Evolutionary conservation across 2,888 invertebrate species (phyloP).

Genomic region (Tetranychus truncatus): DNA sequence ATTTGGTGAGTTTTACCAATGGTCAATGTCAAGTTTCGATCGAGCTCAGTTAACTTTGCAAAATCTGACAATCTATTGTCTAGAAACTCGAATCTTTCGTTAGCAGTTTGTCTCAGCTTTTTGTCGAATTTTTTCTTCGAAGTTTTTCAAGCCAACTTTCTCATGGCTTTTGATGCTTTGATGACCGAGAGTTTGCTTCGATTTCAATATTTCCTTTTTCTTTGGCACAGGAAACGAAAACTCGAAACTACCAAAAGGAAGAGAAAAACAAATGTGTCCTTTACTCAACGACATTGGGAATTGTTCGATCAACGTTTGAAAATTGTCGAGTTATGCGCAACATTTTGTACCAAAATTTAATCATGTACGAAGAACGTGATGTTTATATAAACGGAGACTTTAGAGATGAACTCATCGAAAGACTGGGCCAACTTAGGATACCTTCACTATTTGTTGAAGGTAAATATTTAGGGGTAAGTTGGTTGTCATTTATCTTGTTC

Average conservation of each 20-base stretch:
- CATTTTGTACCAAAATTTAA: conserved; percentile 18
- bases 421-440: conserved; percentile 4
- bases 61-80: not conserved
- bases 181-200: not conserved
- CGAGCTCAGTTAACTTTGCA: not conserved
- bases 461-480: conserved; percentile 18
- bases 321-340: conserved; percentile 17
- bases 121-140: not conserved
- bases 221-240: not conserved
- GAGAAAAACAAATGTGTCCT: conserved; percentile 18
- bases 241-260: conserved; percentile 14
- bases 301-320: conserved; percentile 19
- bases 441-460: conserved; percentile 20
- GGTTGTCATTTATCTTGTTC: too few species aligned
- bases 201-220: not conserved
- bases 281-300: conserved; percentile 19
- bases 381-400: conserved; percentile 18
- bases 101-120: not conserved
- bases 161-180: not conserved
- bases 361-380: conserved; percentile 19
- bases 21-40: not conserved
- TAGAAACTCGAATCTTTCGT: not conserved
- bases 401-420: conserved; percentile 14
- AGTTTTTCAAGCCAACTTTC: not conserved
- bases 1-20: not conserved